These are phyloP conservation scores for Anoplolepis gracilipes DNA, from an alignment of 1,140 invertebrate species.

Conservation along the genomic window DNA sequence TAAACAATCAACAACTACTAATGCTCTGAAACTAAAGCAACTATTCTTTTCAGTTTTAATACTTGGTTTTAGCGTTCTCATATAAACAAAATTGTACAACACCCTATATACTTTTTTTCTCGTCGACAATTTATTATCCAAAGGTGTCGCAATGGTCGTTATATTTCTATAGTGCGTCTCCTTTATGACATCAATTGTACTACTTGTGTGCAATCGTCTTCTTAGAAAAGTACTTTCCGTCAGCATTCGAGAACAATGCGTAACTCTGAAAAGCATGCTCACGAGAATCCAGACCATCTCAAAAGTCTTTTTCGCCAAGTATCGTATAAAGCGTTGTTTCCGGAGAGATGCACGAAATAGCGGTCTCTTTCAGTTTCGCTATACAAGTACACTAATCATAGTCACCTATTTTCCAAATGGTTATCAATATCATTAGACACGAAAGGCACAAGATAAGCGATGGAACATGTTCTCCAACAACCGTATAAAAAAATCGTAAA, in stretches of 20 bases:
- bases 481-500: background rate
- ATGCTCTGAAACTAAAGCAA: background rate
- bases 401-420: background rate
- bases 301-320: constrained; percentile 59
- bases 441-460: background rate
- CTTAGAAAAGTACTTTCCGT: constrained; percentile 2
- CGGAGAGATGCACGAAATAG: constrained; percentile 14
- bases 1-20: no score
- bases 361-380: background rate
- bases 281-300: constrained; percentile 62
- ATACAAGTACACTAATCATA: background rate
- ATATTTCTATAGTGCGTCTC: constrained; percentile 6
- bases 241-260: constrained; percentile 55
- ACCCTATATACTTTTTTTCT: background rate
- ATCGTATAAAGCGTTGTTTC: constrained; percentile 37
- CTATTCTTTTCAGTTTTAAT: background rate
- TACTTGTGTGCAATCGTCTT: constrained; percentile 3
- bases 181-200: background rate
- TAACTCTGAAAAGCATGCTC: constrained; percentile 52
- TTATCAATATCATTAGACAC: background rate
- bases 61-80: background rate
- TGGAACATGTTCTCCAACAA: background rate
- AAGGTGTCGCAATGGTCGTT: background rate
- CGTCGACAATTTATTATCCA: background rate
- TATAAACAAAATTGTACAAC: background rate